Evolutionary conservation across 2,113 vertebrate species (phyloP).

Genomic region (Brachyistius frenatus): DNA sequence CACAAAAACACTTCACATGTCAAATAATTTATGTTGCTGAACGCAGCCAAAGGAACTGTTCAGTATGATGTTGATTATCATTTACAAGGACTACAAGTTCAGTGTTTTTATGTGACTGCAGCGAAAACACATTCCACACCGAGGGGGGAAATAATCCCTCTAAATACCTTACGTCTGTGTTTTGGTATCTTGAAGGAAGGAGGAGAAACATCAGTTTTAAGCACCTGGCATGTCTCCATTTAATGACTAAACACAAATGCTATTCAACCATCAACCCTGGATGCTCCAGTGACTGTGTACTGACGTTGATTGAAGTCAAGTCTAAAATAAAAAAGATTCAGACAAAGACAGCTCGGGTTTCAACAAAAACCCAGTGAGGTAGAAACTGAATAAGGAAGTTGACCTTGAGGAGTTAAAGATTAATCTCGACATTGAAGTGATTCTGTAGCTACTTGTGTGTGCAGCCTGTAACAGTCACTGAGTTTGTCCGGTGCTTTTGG

Average conservation of each 20-base stretch:
- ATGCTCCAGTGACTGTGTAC: neutral
- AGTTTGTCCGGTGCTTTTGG: neutral
- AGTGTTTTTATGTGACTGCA: constrained; percentile 40
- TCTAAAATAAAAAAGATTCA: constrained; percentile 4
- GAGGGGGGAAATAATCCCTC: constrained; percentile 49
- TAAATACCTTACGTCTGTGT: constrained; percentile 30
- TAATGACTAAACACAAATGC: constrained; percentile 37
- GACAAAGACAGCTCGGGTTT: constrained; percentile 52
- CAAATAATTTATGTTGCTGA: constrained; percentile 31
- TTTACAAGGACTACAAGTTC: constrained; percentile 11
- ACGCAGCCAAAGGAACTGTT: neutral
- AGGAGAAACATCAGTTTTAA: constrained; percentile 27
- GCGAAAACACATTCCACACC: constrained; percentile 65
- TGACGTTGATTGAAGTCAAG: neutral
- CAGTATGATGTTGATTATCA: constrained; percentile 5
- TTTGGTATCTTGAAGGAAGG: constrained; percentile 38
- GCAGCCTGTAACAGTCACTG: too few species aligned
- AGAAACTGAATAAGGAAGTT: constrained; percentile 31
- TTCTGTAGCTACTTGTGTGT: constrained; percentile 14
- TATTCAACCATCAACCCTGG: constrained; percentile 28
- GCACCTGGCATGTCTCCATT: constrained; percentile 48
- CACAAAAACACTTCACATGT: neutral
- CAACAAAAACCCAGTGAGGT: neutral
- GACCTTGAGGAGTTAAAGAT: constrained; percentile 39
- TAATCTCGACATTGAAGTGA: constrained; percentile 20